These are phyloP conservation scores for Stratiolaelaps scimitus DNA, from an alignment of 1,140 invertebrate species.

Conservation along the genomic window DNA sequence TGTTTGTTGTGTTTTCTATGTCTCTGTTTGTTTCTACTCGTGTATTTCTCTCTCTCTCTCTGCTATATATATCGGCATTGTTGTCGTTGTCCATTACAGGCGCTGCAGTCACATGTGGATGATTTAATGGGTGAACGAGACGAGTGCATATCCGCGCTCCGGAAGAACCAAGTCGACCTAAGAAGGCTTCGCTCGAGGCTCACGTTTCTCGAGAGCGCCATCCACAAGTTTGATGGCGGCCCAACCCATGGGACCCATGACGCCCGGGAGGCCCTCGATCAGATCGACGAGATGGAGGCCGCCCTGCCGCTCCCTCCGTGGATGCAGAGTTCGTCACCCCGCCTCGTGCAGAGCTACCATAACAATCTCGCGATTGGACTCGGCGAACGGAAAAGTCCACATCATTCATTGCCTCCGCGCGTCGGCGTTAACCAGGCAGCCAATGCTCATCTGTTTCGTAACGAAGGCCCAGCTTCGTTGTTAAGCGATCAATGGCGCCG, in stretches of 20 bases:
- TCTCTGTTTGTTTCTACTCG: too few species aligned
- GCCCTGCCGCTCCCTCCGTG: slow-evolving; percentile 2
- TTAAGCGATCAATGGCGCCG: slow-evolving; percentile 16
- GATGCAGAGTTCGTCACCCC: slow-evolving; percentile 22
- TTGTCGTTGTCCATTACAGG: background rate
- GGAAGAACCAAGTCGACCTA: slow-evolving; percentile 19
- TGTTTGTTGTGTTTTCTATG: too few species aligned
- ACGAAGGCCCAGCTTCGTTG: slow-evolving; percentile 1
- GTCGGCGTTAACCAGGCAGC: slow-evolving; percentile 14
- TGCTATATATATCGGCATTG: too few species aligned
- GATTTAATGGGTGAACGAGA: slow-evolving; percentile 25
- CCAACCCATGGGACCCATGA: background rate
- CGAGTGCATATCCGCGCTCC: slow-evolving; percentile 22
- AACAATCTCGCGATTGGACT: slow-evolving; percentile 21
- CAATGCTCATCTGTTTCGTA: slow-evolving; percentile 17
- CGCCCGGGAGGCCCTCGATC: slow-evolving; percentile 12
- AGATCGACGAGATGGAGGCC: slow-evolving; percentile 3
- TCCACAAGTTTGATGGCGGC: slow-evolving; percentile 17
- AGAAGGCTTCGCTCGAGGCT: slow-evolving; percentile 23
- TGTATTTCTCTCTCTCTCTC: too few species aligned
- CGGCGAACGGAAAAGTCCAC: slow-evolving; percentile 23
- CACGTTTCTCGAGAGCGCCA: slow-evolving; percentile 22
- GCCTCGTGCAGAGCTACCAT: slow-evolving; percentile 21
- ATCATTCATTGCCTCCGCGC: slow-evolving; percentile 15
- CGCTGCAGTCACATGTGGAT: slow-evolving; percentile 21